phyloP scores from a whole-genome alignment of 2,113 vertebrate genomes.

The Colius striatus region DNA sequence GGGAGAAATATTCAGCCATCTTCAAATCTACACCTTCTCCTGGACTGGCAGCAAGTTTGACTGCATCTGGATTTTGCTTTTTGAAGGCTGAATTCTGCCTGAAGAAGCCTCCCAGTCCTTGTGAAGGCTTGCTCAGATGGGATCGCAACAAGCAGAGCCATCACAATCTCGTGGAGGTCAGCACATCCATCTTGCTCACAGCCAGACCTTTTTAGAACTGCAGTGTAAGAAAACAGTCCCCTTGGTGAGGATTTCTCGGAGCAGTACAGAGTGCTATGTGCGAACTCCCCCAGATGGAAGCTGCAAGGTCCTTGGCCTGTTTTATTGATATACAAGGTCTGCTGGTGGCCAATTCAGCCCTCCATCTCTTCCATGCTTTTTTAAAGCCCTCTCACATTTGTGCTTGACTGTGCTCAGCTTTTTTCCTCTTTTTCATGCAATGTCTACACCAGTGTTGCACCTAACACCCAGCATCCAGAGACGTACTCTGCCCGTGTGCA shows the following conservation, averaged over 20 bases:
- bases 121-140: not conserved
- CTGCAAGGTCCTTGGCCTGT: not conserved
- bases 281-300: not conserved
- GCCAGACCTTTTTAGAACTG: not conserved
- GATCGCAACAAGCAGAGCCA: conserved; percentile 22
- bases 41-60: conserved; percentile 13
- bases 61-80: conserved; percentile 33
- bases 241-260: not conserved
- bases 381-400: not conserved
- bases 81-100: conserved; percentile 47
- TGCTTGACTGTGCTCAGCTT: not conserved
- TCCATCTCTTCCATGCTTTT: not conserved
- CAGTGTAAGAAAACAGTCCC: not conserved
- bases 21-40: conserved; percentile 1
- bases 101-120: conserved; percentile 39
- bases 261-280: not conserved
- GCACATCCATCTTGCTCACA: conserved; percentile 4
- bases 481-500: not conserved
- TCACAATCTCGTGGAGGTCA: not conserved
- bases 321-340: not conserved
- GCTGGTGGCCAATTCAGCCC: not conserved
- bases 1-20: not conserved
- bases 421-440: not conserved
- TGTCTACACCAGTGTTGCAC: not conserved
- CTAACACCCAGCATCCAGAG: not conserved